Percentiles rank a stretch among this genome's conserved stretches.
phyloP scores from a whole-genome alignment of 2,888 invertebrate species.

The Xylophagus ater region DNA sequence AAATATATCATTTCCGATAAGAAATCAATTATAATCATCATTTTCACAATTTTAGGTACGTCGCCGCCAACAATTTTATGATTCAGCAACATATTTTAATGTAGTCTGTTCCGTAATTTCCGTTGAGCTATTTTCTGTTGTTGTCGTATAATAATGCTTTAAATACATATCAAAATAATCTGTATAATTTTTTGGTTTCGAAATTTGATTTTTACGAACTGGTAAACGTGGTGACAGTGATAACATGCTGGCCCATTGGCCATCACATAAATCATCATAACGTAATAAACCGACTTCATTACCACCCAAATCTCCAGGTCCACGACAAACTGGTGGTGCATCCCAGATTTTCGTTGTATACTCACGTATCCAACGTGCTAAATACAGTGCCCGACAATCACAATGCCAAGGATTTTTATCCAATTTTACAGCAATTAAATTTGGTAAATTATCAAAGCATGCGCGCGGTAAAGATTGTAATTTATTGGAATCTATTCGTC shows the following conservation, averaged over 20 bases:
- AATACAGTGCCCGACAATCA: conserved; percentile 51
- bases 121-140: not conserved
- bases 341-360: conserved; percentile 42
- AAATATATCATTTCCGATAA: conserved; percentile 3
- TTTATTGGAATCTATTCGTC: conserved; percentile 50
- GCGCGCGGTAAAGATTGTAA: conserved; percentile 50
- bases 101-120: conserved; percentile 13
- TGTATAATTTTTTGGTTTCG: conserved; percentile 36
- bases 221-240: conserved; percentile 37
- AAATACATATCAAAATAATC: conserved; percentile 37
- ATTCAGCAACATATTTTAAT: conserved; percentile 9
- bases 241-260: conserved; percentile 61
- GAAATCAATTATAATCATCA: not conserved
- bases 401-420: conserved; percentile 55
- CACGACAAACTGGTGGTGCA: conserved; percentile 43
- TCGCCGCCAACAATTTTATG: not conserved
- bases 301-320: conserved; percentile 44
- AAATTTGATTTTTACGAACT: conserved; percentile 34
- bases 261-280: conserved; percentile 57
- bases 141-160: conserved; percentile 30
- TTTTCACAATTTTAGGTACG: not conserved
- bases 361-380: conserved; percentile 47
- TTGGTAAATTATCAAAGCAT: conserved; percentile 44
- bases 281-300: conserved; percentile 41
- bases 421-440: conserved; percentile 48